phyloP scores from a whole-genome alignment of 2,113 vertebrate genomes.

The Orientallactaga bullata region DNA sequence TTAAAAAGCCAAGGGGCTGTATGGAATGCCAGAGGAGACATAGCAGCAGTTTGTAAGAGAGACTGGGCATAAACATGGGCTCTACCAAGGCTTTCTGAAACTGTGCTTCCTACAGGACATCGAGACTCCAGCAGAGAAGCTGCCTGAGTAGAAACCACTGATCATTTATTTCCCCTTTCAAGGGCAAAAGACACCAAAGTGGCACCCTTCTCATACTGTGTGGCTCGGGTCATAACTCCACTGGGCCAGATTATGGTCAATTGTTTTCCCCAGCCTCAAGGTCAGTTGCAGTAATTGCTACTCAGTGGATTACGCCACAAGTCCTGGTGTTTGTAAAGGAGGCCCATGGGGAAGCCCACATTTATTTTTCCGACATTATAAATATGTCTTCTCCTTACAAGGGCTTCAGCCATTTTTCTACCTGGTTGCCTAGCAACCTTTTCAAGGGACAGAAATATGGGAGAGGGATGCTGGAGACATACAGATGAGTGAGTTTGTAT shows the following conservation, averaged over 20 bases:
- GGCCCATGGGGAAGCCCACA: constrained; percentile 41
- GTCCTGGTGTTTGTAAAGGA: constrained; percentile 33
- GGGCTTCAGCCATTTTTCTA: constrained; percentile 67
- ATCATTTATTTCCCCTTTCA: constrained; percentile 26
- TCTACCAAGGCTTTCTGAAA: constrained; percentile 21
- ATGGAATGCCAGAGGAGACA: constrained; percentile 58
- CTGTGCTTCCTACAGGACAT: neutral
- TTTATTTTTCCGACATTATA: constrained; percentile 71
- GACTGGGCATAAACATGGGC: neutral
- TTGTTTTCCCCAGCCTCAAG: constrained; percentile 54
- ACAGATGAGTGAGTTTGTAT: constrained; percentile 60
- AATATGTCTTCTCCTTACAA: constrained; percentile 67
- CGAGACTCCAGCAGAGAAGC: constrained; percentile 16
- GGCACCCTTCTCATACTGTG: neutral
- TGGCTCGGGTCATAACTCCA: constrained; percentile 12
- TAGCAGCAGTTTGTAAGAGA: constrained; percentile 57
- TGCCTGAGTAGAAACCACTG: neutral
- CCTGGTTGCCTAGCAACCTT: constrained; percentile 76
- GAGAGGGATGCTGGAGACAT: constrained; percentile 35
- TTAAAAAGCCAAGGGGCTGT: constrained; percentile 62
- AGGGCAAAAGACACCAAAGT: constrained; percentile 13
- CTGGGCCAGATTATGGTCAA: constrained; percentile 47
- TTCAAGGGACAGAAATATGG: constrained; percentile 61
- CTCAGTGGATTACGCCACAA: constrained; percentile 51
- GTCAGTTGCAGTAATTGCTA: constrained; percentile 60